phyloP scores from a whole-genome alignment of 2,113 vertebrate species.

The Phrynocephalus versicolor region DNA sequence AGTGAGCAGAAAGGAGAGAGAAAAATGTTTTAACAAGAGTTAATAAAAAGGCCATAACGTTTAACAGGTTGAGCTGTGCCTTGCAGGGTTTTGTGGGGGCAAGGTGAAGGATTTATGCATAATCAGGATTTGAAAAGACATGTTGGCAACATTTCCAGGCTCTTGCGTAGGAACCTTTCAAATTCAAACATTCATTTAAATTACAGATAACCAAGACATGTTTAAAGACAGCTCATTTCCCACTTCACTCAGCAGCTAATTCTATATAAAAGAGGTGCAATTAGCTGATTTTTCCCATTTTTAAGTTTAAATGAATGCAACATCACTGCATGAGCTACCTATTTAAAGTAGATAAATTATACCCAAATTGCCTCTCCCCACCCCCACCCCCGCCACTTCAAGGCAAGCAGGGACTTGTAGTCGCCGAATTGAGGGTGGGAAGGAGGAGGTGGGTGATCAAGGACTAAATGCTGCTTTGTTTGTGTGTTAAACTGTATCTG shows the following conservation, averaged over 20 bases:
- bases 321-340: background rate
- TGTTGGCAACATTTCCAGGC: background rate
- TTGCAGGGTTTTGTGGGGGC: constrained; percentile 13
- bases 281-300: too few relatives aligned
- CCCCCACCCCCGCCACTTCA: too few relatives aligned
- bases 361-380: too few relatives aligned
- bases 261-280: too few relatives aligned
- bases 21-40: constrained; percentile 58
- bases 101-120: constrained; percentile 8
- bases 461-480: too few relatives aligned
- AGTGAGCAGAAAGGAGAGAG: constrained; percentile 70
- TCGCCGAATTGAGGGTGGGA: too few relatives aligned
- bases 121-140: background rate
- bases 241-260: background rate
- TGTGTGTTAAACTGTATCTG: too few relatives aligned
- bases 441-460: too few relatives aligned
- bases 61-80: constrained; percentile 22
- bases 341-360: background rate
- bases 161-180: constrained; percentile 4
- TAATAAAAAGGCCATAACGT: constrained; percentile 45
- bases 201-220: background rate
- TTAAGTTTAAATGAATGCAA: background rate
- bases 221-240: background rate
- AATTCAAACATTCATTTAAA: background rate
- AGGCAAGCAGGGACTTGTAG: too few relatives aligned